Evolutionary conservation across 2,888 invertebrate species (phyloP).

Genomic region (Sericinus montela): DNA sequence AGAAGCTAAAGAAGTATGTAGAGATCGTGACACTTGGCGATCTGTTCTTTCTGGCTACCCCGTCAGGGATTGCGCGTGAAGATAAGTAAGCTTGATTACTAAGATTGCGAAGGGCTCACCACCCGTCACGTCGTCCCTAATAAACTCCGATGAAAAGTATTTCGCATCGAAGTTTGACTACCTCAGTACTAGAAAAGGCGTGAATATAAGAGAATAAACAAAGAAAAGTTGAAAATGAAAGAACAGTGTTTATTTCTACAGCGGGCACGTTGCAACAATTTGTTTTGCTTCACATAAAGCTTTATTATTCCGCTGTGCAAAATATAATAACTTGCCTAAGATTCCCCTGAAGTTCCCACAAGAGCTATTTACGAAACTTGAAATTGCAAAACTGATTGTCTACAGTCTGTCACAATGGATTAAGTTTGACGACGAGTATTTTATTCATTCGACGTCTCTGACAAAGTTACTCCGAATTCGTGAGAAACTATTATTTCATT

Average conservation of each 20-base stretch:
- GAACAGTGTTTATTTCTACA: neutral
- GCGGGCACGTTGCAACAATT: neutral
- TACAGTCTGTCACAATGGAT: conserved; percentile 19
- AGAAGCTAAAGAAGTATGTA: too few relatives aligned
- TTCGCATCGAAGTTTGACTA: too few relatives aligned
- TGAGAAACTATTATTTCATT: conserved; percentile 13
- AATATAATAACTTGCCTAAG: conserved; percentile 10
- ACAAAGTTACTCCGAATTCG: conserved; percentile 11
- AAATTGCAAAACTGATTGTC: conserved; percentile 20
- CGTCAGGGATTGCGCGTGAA: too few relatives aligned
- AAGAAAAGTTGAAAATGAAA: too few relatives aligned
- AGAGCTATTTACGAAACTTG: conserved; percentile 17
- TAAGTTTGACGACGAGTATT: conserved; percentile 18
- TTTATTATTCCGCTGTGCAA: conserved; percentile 12
- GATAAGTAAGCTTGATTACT: too few relatives aligned
- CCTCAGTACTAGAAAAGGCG: too few relatives aligned
- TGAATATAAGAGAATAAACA: too few relatives aligned
- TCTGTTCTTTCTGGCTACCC: too few relatives aligned
- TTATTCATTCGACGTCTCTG: conserved; percentile 15
- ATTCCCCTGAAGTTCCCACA: conserved; percentile 3
- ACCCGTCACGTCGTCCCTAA: too few relatives aligned
- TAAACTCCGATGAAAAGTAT: too few relatives aligned
- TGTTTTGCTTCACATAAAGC: conserved; percentile 1
- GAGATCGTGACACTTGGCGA: too few relatives aligned
- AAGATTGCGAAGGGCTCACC: too few relatives aligned